Percentiles rank a stretch among this genome's conserved stretches.
Evolutionary conservation across 2,797 vertebrate species (phyloP).

Genomic region (Lateolabrax maculatus): DNA sequence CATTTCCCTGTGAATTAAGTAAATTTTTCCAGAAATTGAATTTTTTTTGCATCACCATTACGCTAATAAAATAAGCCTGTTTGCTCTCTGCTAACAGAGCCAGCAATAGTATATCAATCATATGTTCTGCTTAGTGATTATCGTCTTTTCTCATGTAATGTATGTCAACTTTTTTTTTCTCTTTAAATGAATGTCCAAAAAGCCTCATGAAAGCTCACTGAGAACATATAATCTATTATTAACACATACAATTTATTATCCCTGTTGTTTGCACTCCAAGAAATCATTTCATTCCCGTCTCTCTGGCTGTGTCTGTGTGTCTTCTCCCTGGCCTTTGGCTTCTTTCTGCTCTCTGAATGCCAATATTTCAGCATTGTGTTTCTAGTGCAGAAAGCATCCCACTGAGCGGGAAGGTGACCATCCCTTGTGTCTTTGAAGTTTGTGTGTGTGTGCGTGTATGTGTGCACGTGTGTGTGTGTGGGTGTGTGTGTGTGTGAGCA

Average conservation of each 20-base stretch:
- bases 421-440: conserved; percentile 50
- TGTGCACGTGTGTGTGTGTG: conserved; percentile 24
- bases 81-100: conserved; percentile 49
- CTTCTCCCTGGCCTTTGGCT: conserved; percentile 65
- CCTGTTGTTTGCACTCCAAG: conserved; percentile 60
- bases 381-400: conserved; percentile 61
- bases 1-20: background rate
- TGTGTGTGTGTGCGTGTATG: conserved; percentile 14
- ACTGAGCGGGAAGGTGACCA: conserved; percentile 71
- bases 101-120: conserved; percentile 52
- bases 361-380: conserved; percentile 70
- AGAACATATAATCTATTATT: conserved; percentile 70
- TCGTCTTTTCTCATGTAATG: conserved; percentile 36
- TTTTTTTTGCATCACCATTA: conserved; percentile 26
- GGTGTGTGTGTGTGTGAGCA: background rate
- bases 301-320: conserved; percentile 33
- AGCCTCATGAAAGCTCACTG: conserved; percentile 16
- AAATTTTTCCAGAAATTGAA: conserved; percentile 2
- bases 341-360: conserved; percentile 64
- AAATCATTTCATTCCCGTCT: conserved; percentile 65
- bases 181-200: conserved; percentile 10
- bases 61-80: conserved; percentile 27
- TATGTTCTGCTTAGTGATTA: conserved; percentile 18
- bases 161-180: conserved; percentile 14
- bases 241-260: conserved; percentile 60